Conservation (phyloP, 2,797 vertebrate species). For the Fringilla coelebs region DNA sequence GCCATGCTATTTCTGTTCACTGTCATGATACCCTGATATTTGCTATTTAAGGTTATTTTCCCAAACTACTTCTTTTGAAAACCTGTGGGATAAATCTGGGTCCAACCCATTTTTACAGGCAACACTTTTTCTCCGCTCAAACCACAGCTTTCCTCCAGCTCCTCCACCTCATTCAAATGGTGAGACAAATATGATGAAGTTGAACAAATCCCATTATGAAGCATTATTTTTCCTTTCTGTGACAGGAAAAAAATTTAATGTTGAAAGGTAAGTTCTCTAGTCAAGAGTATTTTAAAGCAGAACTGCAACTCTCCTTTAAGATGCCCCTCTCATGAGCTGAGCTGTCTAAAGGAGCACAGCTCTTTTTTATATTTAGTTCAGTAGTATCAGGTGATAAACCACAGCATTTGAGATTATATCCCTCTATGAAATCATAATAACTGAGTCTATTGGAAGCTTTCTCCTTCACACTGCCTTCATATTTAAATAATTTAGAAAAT, state of each 20-base stretch:
- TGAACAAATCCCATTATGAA: not conserved
- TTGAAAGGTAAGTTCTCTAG: not conserved
- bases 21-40: not conserved
- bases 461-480: not conserved
- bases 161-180: not conserved
- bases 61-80: not conserved
- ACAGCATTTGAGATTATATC: not conserved
- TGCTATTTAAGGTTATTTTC: not conserved
- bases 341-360: not conserved
- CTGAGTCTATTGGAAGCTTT: not conserved
- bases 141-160: not conserved
- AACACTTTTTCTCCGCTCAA: not conserved
- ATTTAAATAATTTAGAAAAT: not conserved
- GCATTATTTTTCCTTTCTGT: not conserved
- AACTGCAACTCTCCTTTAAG: not conserved
- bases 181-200: not conserved
- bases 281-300: not conserved
- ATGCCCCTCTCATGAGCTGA: not conserved
- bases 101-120: not conserved
- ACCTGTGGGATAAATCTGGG: not conserved
- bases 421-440: not conserved
- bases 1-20: not conserved
- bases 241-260: not conserved
- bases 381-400: not conserved
- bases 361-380: not conserved